Percentiles rank a stretch among this genome's conserved stretches.
Conservation (phyloP, 2,888 invertebrate genomes). For the Crepidodera aurea region DNA sequence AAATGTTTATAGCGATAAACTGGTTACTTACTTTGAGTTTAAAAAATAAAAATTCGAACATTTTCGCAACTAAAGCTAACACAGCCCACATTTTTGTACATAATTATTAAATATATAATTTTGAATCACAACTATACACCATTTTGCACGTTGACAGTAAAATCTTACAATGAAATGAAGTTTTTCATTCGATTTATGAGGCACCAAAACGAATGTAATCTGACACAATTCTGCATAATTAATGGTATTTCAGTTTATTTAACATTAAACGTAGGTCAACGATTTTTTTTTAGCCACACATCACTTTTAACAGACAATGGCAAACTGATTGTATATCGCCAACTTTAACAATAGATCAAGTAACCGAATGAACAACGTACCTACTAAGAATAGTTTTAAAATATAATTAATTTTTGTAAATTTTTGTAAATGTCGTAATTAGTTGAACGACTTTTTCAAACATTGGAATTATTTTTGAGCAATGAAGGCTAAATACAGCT, state of each 20-base stretch:
- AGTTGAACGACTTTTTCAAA: no score
- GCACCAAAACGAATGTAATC: not conserved
- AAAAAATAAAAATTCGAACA: not conserved
- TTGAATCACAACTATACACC: not conserved
- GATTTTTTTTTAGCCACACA: constrained; percentile 3
- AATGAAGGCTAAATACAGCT: no score
- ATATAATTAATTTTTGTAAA: no score
- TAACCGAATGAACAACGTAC: no score
- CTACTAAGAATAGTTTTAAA: no score
- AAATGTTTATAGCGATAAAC: no score
- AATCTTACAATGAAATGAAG: not conserved
- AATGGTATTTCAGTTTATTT: not conserved
- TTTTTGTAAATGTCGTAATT: no score
- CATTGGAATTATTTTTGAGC: no score
- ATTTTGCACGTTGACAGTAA: not conserved
- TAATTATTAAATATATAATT: not conserved
- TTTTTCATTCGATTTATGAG: not conserved
- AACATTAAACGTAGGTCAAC: constrained; percentile 9
- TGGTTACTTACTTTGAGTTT: not conserved
- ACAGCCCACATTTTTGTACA: not conserved
- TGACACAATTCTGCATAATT: constrained; percentile 16
- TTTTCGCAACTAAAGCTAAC: not conserved
- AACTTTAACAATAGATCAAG: no score
- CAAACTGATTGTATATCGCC: not conserved
- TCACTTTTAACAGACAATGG: not conserved